A percentile compares a stretch with the other conserved stretches of the same genome.
phyloP scores from a whole-genome alignment of 2,797 vertebrate genomes.

The Bradypodion ventrale region DNA sequence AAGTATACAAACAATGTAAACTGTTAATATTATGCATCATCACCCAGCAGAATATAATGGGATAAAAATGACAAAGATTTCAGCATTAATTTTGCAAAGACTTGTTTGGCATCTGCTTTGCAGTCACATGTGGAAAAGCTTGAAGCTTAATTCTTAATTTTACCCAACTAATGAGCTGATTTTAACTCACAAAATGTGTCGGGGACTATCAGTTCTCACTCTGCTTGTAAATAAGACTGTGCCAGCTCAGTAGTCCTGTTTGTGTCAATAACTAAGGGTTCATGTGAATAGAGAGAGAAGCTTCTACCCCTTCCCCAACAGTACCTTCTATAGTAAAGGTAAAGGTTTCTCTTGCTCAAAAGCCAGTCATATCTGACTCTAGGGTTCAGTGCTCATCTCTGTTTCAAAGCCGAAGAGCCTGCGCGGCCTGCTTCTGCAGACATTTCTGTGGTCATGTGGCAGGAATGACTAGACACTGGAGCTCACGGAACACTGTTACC shows the following conservation, averaged over 20 bases:
- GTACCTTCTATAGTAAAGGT: too few relatives aligned
- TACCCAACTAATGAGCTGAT: constrained; percentile 29
- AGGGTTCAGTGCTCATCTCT: too few relatives aligned
- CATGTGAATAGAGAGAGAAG: not conserved
- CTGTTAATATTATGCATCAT: not conserved
- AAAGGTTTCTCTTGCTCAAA: too few relatives aligned
- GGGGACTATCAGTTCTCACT: not conserved
- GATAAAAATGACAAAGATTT: constrained; percentile 17
- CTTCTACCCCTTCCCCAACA: not conserved
- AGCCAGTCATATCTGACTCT: too few relatives aligned
- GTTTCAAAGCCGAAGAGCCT: too few relatives aligned
- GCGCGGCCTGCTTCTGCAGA: too few relatives aligned
- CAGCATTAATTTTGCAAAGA: not conserved
- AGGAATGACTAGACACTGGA: too few relatives aligned
- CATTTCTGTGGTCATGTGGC: too few relatives aligned
- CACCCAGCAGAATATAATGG: constrained; percentile 13
- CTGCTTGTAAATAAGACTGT: constrained; percentile 13
- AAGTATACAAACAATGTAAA: constrained; percentile 6
- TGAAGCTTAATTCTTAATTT: constrained; percentile 31
- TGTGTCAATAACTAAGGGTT: not conserved
- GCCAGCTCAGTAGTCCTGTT: not conserved
- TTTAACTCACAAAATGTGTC: constrained; percentile 15
- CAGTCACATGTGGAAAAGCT: constrained; percentile 1
- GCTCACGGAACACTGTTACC: too few relatives aligned
- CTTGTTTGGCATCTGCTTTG: constrained; percentile 18